Percentiles rank a stretch among this genome's conserved stretches.
phyloP scores from a whole-genome alignment of 2,113 vertebrate species.

The Puntigrus tetrazona region DNA sequence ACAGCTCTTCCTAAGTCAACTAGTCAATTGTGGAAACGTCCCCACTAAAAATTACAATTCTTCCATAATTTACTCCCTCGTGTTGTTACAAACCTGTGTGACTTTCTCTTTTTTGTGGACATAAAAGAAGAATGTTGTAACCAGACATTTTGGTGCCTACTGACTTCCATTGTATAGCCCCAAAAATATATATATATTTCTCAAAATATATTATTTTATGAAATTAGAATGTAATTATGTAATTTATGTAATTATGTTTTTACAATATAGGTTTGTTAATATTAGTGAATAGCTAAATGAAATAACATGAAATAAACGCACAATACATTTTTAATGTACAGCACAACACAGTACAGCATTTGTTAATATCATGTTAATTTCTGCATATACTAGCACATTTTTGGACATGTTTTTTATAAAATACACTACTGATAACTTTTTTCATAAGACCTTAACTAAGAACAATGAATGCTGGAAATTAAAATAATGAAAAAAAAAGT shows the following conservation, averaged over 20 bases:
- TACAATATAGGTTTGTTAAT: too few relatives aligned
- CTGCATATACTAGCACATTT: not conserved
- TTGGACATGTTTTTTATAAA: not conserved
- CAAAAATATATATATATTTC: too few relatives aligned
- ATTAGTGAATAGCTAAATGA: too few relatives aligned
- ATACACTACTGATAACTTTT: too few relatives aligned
- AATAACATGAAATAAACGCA: too few relatives aligned
- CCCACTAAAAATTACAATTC: not conserved
- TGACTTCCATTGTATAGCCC: not conserved
- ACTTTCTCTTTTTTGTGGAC: not conserved
- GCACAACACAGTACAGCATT: too few relatives aligned
- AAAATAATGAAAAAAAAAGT: not conserved
- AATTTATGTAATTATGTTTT: too few relatives aligned
- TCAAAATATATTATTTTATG: too few relatives aligned
- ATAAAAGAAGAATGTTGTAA: not conserved
- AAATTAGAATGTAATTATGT: too few relatives aligned
- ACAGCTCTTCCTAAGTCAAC: slow-evolving; percentile 16
- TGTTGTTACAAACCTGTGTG: not conserved
- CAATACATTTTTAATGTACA: too few relatives aligned
- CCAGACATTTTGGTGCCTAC: not conserved
- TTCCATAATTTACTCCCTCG: not conserved
- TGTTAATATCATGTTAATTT: not conserved
- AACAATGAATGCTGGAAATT: not conserved
- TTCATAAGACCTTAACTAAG: not conserved
- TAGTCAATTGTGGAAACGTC: not conserved